Evolutionary conservation across 2,797 vertebrate genomes (phyloP).

Genomic region (Picus viridis): DNA sequence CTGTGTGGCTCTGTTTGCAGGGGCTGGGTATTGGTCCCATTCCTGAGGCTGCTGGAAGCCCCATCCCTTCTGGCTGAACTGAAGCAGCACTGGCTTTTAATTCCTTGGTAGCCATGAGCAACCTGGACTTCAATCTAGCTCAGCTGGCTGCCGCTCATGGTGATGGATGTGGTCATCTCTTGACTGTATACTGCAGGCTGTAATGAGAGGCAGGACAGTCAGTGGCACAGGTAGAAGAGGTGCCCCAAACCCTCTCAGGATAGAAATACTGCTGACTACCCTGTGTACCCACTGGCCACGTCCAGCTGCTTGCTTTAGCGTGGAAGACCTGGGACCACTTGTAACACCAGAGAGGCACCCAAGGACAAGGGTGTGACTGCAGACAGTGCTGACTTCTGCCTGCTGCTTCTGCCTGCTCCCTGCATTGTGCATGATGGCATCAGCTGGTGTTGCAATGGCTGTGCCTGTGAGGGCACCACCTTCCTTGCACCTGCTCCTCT

Average conservation of each 20-base stretch:
- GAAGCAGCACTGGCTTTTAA: neutral
- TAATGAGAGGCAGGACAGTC: neutral
- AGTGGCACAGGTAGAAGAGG: neutral
- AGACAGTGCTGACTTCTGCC: neutral
- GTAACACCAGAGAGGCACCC: neutral
- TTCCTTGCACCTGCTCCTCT: neutral
- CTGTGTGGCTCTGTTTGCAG: neutral
- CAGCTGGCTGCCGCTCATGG: fast-evolving
- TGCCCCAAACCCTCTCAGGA: neutral
- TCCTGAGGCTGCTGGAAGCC: neutral
- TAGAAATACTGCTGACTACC: neutral
- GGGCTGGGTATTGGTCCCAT: neutral
- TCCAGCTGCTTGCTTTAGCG: neutral
- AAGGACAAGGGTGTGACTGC: neutral
- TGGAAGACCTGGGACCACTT: neutral
- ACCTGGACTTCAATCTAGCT: neutral
- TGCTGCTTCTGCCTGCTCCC: neutral
- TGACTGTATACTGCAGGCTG: neutral
- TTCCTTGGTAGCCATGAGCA: neutral
- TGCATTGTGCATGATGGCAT: neutral
- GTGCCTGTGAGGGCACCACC: neutral
- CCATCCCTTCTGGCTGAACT: neutral
- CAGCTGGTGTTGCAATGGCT: neutral
- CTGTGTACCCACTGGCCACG: neutral
- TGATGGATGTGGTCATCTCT: neutral